Evolutionary conservation across 1,140 invertebrate species (phyloP), one percentile per base, ranked within the genome.

Genomic region (Galendromus occidentalis): DNA sequence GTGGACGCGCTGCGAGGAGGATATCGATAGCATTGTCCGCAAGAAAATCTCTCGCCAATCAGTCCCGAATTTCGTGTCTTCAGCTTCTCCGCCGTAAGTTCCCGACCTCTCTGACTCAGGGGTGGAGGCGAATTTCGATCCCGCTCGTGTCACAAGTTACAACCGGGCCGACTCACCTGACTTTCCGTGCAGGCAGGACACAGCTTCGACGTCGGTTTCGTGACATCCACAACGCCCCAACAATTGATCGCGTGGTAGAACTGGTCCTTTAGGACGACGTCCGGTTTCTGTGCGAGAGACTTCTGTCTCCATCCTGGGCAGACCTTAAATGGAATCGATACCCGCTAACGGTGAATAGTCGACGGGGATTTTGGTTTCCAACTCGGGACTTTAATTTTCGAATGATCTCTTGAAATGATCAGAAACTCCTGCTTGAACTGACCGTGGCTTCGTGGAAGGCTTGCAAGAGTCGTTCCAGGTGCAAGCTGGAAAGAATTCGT

Each of bases 391-490:
- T n/a, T n/a, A n/a, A n/a, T n/a, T n/a, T n/a, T n/a, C n/a, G n/a
- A n/a, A n/a, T n/a, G n/a, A n/a, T n/a, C n/a, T n/a, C n/a, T 39
- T 4, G 9, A 4, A 39, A 9, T 39, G 33, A 39, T 39, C 25
- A 7, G 18, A 47, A 47, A 6, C 45, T 6, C 18, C 4, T 22
- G 5, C 18, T 6, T 14, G 17, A 6, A 17, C 14, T 17, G n/a
- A 59, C 51, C 51, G 20, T 17, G 20, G 51, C 51, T 14, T 25
- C 51, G 25, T 59, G 51, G 33, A 59, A 33, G 17, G 25, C 51
- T 33, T 59, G 51, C 17, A 59, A 22, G 51, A 59, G 14, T 22
- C 51, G 51, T 59, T 59, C 51, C 14, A 59, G 51, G 25, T 59
- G 51, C 25, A 59, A 9, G 2, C 25, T 29, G 12, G 51, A 59